Evolutionary conservation across 2,797 vertebrate genomes (phyloP).

Genomic region (Austrolebias charrua): DNA sequence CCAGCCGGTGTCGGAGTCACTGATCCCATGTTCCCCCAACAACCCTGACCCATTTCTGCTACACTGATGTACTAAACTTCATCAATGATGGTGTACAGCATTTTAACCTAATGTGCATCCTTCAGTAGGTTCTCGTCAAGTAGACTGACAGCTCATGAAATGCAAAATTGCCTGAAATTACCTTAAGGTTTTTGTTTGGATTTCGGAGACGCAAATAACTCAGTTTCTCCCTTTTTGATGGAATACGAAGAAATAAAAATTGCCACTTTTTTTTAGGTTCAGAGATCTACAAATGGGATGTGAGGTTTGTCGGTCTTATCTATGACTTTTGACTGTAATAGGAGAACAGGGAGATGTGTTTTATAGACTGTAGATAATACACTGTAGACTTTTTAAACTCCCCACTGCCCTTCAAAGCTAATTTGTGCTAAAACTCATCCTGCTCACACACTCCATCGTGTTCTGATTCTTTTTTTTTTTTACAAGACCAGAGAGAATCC

Average conservation of each 20-base stretch:
- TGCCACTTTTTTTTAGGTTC: slow-evolving; percentile 22
- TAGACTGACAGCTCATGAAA: slow-evolving; percentile 40
- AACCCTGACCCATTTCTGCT: slow-evolving; percentile 79
- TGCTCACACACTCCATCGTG: slow-evolving; percentile 56
- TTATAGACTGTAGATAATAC: slow-evolving; percentile 46
- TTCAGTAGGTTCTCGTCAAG: slow-evolving; percentile 31
- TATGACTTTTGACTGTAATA: slow-evolving; percentile 39
- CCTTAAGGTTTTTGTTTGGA: slow-evolving; percentile 10
- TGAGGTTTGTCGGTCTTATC: slow-evolving; percentile 31
- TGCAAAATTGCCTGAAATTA: slow-evolving; percentile 12
- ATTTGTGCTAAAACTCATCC: slow-evolving; percentile 58
- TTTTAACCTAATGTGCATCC: slow-evolving; percentile 52
- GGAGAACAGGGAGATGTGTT: slow-evolving; percentile 37
- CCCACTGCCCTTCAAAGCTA: slow-evolving; percentile 62
- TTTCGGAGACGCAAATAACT: slow-evolving; percentile 30
- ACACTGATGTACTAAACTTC: slow-evolving; percentile 56
- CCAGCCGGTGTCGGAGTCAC: slow-evolving; percentile 71
- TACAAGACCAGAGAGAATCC: slow-evolving; percentile 52
- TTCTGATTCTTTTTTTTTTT: slow-evolving; percentile 61
- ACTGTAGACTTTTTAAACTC: slow-evolving; percentile 55
- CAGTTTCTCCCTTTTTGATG: slow-evolving; percentile 1
- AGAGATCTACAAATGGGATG: slow-evolving; percentile 29
- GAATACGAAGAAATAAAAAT: slow-evolving; percentile 3
- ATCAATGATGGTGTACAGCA: slow-evolving; percentile 13
- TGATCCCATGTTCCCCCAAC: slow-evolving; percentile 74